A percentile compares a stretch with the other conserved stretches of the same genome.
Conservation (phyloP, 1,140 invertebrate genomes). For the Aphis gossypii region DNA sequence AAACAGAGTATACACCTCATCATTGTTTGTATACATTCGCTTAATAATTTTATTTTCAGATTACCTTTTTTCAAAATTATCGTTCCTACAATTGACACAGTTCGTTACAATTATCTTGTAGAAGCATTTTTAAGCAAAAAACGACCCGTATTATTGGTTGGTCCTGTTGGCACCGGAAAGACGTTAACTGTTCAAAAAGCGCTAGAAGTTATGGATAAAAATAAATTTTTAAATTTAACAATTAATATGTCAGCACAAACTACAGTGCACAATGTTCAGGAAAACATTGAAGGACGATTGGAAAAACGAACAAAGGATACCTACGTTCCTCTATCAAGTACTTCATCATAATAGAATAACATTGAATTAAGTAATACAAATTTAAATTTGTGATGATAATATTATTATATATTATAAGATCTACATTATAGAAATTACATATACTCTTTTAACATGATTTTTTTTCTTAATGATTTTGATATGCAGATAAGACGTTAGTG, state of each 20-base stretch:
- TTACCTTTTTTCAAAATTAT: slow-evolving; percentile 63
- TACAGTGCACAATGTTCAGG: slow-evolving; percentile 77
- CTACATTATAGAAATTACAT: no score
- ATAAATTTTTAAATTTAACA: slow-evolving; percentile 72
- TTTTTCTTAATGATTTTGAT: neutral
- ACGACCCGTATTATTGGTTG: slow-evolving; percentile 76
- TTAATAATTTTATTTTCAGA: neutral
- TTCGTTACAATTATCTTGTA: slow-evolving; percentile 79
- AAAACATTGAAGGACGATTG: slow-evolving; percentile 87
- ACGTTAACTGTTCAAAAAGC: slow-evolving; percentile 77
- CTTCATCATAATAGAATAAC: slow-evolving; percentile 59
- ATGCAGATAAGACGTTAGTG: slow-evolving; percentile 81
- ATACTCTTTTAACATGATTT: neutral
- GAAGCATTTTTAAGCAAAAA: slow-evolving; percentile 69
- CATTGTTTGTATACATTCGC: neutral
- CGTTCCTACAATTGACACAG: slow-evolving; percentile 83
- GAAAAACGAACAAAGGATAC: slow-evolving; percentile 84
- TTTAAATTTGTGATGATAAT: neutral
- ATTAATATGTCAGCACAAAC: slow-evolving; percentile 89
- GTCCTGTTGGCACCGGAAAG: slow-evolving; percentile 83
- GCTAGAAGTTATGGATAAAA: slow-evolving; percentile 70
- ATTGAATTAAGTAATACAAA: neutral
- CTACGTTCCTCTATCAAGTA: slow-evolving; percentile 69
- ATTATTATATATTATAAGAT: neutral
- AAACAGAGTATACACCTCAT: neutral